phyloP scores from a whole-genome alignment of 2,888 invertebrate species.

The Melieria omissa region DNA sequence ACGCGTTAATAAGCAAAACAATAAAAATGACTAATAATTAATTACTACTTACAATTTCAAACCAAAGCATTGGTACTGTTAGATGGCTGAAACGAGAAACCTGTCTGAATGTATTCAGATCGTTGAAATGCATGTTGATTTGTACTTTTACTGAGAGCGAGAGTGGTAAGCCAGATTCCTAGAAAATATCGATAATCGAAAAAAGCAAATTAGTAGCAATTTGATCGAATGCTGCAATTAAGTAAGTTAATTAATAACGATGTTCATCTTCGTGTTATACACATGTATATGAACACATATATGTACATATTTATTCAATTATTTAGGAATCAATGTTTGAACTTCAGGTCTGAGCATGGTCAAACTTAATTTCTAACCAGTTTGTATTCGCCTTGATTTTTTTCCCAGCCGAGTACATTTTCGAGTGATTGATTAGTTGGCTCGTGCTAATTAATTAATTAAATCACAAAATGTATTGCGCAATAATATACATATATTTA shows the following conservation, averaged over 20 bases:
- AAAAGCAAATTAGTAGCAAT: slow-evolving; percentile 17
- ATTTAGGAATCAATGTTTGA: too few relatives aligned
- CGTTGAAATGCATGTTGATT: slow-evolving; percentile 85
- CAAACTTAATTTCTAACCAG: too few relatives aligned
- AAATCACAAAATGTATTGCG: too few relatives aligned
- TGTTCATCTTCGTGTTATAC: not conserved
- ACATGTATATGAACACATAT: not conserved
- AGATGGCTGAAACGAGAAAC: slow-evolving; percentile 76
- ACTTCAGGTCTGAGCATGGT: too few relatives aligned
- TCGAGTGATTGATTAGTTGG: too few relatives aligned
- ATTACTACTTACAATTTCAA: slow-evolving; percentile 82
- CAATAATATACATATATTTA: too few relatives aligned
- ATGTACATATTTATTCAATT: not conserved
- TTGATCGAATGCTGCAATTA: not conserved
- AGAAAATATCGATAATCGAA: slow-evolving; percentile 47
- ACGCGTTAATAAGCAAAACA: too few relatives aligned
- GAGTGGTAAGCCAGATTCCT: slow-evolving; percentile 81
- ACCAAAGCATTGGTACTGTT: slow-evolving; percentile 86
- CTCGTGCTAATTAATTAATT: too few relatives aligned
- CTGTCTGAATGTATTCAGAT: slow-evolving; percentile 75
- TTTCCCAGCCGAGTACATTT: too few relatives aligned
- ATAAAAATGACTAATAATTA: not conserved
- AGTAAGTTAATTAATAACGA: not conserved
- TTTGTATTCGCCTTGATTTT: too few relatives aligned
- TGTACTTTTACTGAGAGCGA: slow-evolving; percentile 84